Base-by-base conservation (phyloP, 30 jellyfish, hydroid and myxozoan genomes). In the Hydractinia echinata region DNA sequence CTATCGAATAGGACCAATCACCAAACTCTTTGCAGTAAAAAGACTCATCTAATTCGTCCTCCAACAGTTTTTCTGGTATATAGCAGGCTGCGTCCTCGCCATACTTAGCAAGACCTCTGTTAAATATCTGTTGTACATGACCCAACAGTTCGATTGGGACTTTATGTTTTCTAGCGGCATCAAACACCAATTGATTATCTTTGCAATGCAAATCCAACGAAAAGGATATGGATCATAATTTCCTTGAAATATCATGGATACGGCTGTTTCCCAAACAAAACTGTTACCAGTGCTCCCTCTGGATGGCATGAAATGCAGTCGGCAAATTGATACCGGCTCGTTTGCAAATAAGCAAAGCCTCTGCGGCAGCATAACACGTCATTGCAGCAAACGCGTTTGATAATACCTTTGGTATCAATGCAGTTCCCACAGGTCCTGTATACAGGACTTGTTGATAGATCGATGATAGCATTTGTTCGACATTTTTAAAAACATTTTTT, bases 361-460 rank as follows among this genome's bases (percentile, higher is more conserved):
- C 94, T 6, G 87, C 94, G 85, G 79, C 69, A 44, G 87, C 77
- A 11, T 77, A 84, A n/a, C 66, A 72, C 48, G 71, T 85, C 55
- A 83, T 72, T 13, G 84, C 87, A 6, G 94, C 94, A 10, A 85
- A 86, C 87, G 79, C 79, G 67, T 85, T 85, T 55, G 94, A 73
- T 4, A 85, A 61, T n/a, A 79, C 55, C 73, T 85, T 85, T 55
- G 94, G 77, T 62, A 85, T 77, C 4, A 86, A 71, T 4, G 94
- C 94, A 20, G 88, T 85, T 50, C 94, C 94, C 71, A 85, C 84
- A 50, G 84, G 84, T 39, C 94, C 94, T 18, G 79, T 82, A 61
- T 77, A 85, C 8, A 85, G 84, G 18, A 85, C 94, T 5, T 82
- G 77, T 14, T 66, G 79, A 20, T 51, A 16, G n/a, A n/a, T n/a